These are phyloP conservation scores for Antheraea yamamai DNA, from an alignment of 2,888 invertebrate species.

Conservation along the genomic window DNA sequence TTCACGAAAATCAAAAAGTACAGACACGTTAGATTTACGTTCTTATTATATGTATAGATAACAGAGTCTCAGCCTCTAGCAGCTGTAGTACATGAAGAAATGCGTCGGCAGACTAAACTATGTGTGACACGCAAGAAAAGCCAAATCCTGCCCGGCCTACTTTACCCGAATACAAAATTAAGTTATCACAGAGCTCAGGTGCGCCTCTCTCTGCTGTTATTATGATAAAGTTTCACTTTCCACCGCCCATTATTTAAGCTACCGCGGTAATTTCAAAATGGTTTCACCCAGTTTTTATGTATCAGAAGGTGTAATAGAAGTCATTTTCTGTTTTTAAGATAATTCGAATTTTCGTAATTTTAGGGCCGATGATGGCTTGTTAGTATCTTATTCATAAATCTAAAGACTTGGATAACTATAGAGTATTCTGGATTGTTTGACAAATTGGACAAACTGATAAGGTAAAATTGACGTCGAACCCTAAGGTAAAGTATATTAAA, in stretches of 20 bases:
- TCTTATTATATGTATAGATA: too few species aligned
- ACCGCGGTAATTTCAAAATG: slow-evolving; percentile 38
- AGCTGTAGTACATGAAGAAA: not conserved
- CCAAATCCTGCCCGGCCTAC: slow-evolving; percentile 3
- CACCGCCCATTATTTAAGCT: slow-evolving; percentile 41
- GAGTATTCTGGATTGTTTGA: too few species aligned
- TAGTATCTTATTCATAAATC: too few species aligned
- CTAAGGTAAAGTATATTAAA: too few species aligned
- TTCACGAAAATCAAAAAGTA: too few species aligned
- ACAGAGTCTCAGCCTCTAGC: not conserved
- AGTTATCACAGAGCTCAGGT: slow-evolving; percentile 50
- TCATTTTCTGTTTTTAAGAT: not conserved
- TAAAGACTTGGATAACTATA: too few species aligned
- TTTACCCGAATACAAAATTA: slow-evolving; percentile 37
- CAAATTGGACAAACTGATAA: too few species aligned
- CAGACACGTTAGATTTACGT: too few species aligned
- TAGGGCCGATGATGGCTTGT: too few species aligned
- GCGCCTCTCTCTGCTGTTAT: slow-evolving; percentile 54
- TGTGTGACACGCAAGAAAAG: slow-evolving; percentile 2
- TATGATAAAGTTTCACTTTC: slow-evolving; percentile 56
- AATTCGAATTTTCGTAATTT: not conserved
- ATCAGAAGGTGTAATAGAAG: not conserved
- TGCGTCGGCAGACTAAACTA: not conserved
- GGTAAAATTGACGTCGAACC: too few species aligned
- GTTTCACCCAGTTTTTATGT: slow-evolving; percentile 20